Evolutionary conservation across 2,888 invertebrate genomes (phyloP).

Genomic region (Anticlea derivata): DNA sequence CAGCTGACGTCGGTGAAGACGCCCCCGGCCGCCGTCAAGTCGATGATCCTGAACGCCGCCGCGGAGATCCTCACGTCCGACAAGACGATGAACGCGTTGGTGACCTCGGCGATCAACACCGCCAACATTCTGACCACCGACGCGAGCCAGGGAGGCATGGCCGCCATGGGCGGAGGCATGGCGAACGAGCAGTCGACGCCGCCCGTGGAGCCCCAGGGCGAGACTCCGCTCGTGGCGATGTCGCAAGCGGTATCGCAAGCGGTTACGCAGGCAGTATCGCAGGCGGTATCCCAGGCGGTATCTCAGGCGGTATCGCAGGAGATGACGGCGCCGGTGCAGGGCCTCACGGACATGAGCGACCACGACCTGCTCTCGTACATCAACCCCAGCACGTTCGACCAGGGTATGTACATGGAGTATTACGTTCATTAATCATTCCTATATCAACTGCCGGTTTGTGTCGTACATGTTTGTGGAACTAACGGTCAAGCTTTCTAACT

Average conservation of each 20-base stretch:
- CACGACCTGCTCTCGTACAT: conserved; percentile 94
- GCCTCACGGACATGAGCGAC: conserved; percentile 93
- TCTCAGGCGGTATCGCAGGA: conserved; percentile 78
- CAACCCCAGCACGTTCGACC: conserved; percentile 95
- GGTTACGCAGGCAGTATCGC: conserved; percentile 75
- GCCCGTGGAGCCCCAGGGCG: conserved; percentile 61
- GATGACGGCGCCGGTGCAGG: conserved; percentile 86
- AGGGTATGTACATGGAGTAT: conserved; percentile 84
- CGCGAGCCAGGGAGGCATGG: conserved; percentile 44
- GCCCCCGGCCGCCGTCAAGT: conserved; percentile 87
- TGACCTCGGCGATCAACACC: conserved; percentile 81
- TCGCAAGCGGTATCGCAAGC: conserved; percentile 81
- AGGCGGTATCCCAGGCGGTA: conserved; percentile 77
- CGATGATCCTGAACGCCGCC: conserved; percentile 90
- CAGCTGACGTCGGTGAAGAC: conserved; percentile 74
- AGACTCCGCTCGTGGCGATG: conserved; percentile 72
- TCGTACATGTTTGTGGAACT: conserved; percentile 2
- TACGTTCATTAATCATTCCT: conserved; percentile 59
- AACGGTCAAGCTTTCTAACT: background rate
- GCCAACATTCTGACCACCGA: conserved; percentile 74
- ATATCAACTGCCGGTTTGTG: conserved; percentile 58
- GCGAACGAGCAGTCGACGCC: conserved; percentile 50
- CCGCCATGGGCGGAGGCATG: conserved; percentile 27
- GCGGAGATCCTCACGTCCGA: conserved; percentile 87
- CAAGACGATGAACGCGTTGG: conserved; percentile 82